phyloP scores from a whole-genome alignment of 2,888 invertebrate genomes.

The Drosophila pegasa region DNA sequence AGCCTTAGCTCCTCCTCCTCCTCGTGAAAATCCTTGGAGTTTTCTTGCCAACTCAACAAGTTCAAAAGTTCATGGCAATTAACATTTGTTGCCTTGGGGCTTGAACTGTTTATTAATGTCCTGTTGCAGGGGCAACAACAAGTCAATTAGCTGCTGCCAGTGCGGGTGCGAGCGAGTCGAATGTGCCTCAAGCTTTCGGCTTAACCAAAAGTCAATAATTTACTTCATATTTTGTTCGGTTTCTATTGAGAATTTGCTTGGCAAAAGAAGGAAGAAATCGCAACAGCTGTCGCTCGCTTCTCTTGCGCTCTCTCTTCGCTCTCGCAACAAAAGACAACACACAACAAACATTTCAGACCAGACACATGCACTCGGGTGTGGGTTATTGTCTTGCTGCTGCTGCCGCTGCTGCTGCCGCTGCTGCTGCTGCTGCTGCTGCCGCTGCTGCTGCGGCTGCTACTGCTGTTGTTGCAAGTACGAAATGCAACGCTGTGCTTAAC shows the following conservation, averaged over 20 bases:
- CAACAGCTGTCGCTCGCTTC: constrained; percentile 39
- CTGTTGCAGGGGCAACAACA: constrained; percentile 38
- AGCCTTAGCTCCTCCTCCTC: constrained; percentile 2
- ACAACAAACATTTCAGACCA: constrained; percentile 29
- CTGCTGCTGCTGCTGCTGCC: constrained; percentile 32
- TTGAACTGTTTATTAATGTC: constrained; percentile 45
- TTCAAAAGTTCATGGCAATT: constrained; percentile 57
- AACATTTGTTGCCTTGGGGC: constrained; percentile 41
- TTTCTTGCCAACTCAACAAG: constrained; percentile 32
- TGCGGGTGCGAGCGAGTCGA: constrained; percentile 16
- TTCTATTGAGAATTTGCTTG: constrained; percentile 4
- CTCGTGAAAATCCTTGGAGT: constrained; percentile 9
- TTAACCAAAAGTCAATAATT: constrained; percentile 51
- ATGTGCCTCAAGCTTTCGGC: constrained; percentile 6
- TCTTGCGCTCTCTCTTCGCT: background rate
- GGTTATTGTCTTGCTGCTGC: constrained; percentile 37
- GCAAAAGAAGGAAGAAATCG: constrained; percentile 19
- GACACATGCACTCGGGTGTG: constrained; percentile 36
- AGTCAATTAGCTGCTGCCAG: constrained; percentile 46
- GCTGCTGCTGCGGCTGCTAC: constrained; percentile 21
- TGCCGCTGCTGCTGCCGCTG: no score
- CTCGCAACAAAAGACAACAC: constrained; percentile 41
- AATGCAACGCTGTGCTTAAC: constrained; percentile 60
- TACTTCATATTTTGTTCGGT: constrained; percentile 26
- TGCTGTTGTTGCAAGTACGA: constrained; percentile 37